A percentile compares a stretch with the other conserved stretches of the same genome.
Conservation (phyloP, 2,113 vertebrate genomes). For the Apteryx owenii region DNA sequence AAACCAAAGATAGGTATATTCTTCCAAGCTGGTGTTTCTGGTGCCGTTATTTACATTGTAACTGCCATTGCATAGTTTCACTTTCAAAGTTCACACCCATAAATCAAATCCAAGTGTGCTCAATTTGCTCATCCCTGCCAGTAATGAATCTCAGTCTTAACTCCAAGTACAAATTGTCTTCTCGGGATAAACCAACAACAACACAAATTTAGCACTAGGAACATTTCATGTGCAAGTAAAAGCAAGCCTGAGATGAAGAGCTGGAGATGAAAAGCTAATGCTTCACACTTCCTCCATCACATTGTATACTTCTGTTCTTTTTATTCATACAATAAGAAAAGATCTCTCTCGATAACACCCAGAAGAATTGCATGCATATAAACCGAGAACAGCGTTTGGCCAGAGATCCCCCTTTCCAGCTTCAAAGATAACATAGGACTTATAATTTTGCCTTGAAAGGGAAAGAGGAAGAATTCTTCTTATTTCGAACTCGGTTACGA, state of each 20-base stretch:
- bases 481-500: neutral
- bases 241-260: neutral
- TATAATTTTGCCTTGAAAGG: neutral
- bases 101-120: slow-evolving; percentile 13
- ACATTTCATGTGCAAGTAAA: neutral
- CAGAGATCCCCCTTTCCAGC: neutral
- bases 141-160: neutral
- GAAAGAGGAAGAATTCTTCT: neutral
- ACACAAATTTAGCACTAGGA: neutral
- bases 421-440: neutral
- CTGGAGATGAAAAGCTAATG: neutral
- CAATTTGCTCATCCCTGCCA: neutral
- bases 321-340: neutral
- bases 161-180: neutral
- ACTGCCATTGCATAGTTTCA: neutral
- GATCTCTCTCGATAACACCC: neutral
- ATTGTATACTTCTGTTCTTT: neutral
- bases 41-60: neutral
- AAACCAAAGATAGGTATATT: neutral
- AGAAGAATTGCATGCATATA: neutral
- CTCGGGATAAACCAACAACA: neutral
- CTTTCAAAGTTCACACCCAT: slow-evolving; percentile 13
- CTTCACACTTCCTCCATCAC: neutral
- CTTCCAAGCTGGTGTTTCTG: neutral
- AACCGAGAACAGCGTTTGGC: neutral